Percentiles rank a stretch among this genome's conserved stretches.
Conservation (phyloP, 2,113 vertebrate genomes). For the Megatriorchis doriae region DNA sequence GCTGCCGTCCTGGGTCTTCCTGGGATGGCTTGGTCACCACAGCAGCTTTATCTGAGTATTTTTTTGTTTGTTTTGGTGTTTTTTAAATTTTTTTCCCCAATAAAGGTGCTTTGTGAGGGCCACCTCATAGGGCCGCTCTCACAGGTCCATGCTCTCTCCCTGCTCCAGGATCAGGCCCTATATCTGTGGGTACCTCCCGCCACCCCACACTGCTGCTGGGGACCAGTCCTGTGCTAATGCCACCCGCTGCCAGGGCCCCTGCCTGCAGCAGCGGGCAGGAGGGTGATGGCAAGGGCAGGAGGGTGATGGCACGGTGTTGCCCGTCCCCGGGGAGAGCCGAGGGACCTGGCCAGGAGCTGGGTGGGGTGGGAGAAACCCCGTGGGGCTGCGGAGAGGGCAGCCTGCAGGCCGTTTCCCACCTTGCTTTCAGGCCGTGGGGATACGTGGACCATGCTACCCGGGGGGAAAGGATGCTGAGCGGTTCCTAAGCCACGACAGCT, state of each 20-base stretch:
- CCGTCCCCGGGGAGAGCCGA: background rate
- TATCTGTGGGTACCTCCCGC: background rate
- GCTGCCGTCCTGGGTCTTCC: background rate
- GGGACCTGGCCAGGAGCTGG: background rate
- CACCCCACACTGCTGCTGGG: background rate
- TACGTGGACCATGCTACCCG: too few species aligned
- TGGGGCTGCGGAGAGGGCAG: background rate
- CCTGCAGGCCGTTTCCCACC: background rate
- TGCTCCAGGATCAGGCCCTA: background rate
- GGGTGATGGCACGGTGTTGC: background rate
- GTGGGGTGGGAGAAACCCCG: background rate
- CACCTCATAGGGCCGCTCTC: background rate
- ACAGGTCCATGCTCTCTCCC: background rate
- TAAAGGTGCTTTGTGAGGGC: background rate
- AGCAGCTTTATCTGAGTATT: background rate
- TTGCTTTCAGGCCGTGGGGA: background rate
- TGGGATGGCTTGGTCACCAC: background rate
- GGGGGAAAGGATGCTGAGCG: background rate
- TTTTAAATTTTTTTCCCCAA: background rate
- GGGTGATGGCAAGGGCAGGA: background rate
- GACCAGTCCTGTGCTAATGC: background rate
- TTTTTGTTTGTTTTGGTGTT: background rate
- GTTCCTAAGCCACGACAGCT: background rate
- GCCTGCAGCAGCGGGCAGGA: background rate
- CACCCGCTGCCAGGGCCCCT: background rate